Conservation (phyloP, 2,888 invertebrate species). For the Lochmaea crataegi region DNA sequence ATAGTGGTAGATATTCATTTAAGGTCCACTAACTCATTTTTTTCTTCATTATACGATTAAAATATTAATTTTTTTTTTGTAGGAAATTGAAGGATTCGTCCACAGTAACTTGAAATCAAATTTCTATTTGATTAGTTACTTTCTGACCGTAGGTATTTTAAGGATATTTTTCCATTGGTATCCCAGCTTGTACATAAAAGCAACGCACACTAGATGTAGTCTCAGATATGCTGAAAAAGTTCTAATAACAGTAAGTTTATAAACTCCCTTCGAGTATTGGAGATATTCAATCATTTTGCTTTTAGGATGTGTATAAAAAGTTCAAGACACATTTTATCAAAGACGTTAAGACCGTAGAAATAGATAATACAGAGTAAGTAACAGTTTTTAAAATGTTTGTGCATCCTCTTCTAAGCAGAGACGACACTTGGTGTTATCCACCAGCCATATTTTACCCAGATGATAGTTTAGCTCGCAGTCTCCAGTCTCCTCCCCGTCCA, state of each 20-base stretch:
- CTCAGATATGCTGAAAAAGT: slow-evolving; percentile 82
- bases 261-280: neutral
- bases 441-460: too few species aligned
- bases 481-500: too few species aligned
- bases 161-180: slow-evolving; percentile 90
- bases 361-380: slow-evolving; percentile 68
- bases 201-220: slow-evolving; percentile 77
- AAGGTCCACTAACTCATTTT: too few species aligned
- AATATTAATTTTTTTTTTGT: slow-evolving; percentile 31
- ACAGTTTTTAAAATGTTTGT: neutral
- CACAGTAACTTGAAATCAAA: slow-evolving; percentile 65
- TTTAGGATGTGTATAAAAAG: slow-evolving; percentile 81
- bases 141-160: slow-evolving; percentile 79
- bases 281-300: neutral
- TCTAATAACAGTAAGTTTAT: slow-evolving; percentile 73
- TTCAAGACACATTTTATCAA: slow-evolving; percentile 78
- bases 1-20: too few species aligned
- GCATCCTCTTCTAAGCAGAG: too few species aligned
- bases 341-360: slow-evolving; percentile 65
- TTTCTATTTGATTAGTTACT: slow-evolving; percentile 72
- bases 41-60: too few species aligned
- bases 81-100: slow-evolving; percentile 77
- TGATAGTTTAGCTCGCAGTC: too few species aligned
- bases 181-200: slow-evolving; percentile 80
- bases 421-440: too few species aligned